These are phyloP conservation scores for Alouatta palliata DNA, from an alignment of 2,113 vertebrate species.

Conservation along the genomic window DNA sequence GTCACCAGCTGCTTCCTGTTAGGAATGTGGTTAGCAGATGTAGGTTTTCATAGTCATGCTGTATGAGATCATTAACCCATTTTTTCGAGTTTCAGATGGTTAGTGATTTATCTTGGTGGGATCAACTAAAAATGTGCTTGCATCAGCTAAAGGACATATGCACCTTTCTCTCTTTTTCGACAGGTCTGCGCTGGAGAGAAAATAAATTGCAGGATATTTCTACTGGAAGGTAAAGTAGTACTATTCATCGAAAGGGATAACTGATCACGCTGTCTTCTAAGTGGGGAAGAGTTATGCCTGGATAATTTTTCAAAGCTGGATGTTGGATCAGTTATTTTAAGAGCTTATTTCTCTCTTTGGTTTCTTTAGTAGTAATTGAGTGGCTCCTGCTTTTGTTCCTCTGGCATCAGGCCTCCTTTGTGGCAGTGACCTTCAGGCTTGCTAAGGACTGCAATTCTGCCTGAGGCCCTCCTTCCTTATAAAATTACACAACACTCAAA, in stretches of 20 bases:
- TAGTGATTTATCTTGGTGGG: constrained; percentile 72
- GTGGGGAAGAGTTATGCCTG: neutral
- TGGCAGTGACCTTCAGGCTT: constrained; percentile 74
- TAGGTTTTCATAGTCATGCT: constrained; percentile 67
- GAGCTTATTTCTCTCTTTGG: constrained; percentile 48
- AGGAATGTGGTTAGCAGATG: constrained; percentile 80
- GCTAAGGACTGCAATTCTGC: constrained; percentile 70
- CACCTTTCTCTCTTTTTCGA: constrained; percentile 47
- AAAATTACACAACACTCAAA: constrained; percentile 72
- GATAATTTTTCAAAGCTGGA: constrained; percentile 24
- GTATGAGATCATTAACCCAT: constrained; percentile 72
- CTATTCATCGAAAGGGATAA: constrained; percentile 16
- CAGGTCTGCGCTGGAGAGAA: constrained; percentile 41
- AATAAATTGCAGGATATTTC: constrained; percentile 16
- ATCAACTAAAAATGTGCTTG: constrained; percentile 65
- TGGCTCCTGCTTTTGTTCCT: constrained; percentile 39
- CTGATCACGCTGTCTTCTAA: constrained; percentile 1
- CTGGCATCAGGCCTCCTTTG: constrained; percentile 57
- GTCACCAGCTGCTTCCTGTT: constrained; percentile 77
- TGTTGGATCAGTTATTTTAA: constrained; percentile 13
- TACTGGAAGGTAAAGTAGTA: neutral
- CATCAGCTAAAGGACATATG: constrained; percentile 53
- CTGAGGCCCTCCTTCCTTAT: constrained; percentile 72
- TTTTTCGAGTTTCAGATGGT: constrained; percentile 71
- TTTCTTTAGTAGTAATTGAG: constrained; percentile 26